Base-by-base conservation (phyloP, 2,888 invertebrate species). In the Xanthia togata region DNA sequence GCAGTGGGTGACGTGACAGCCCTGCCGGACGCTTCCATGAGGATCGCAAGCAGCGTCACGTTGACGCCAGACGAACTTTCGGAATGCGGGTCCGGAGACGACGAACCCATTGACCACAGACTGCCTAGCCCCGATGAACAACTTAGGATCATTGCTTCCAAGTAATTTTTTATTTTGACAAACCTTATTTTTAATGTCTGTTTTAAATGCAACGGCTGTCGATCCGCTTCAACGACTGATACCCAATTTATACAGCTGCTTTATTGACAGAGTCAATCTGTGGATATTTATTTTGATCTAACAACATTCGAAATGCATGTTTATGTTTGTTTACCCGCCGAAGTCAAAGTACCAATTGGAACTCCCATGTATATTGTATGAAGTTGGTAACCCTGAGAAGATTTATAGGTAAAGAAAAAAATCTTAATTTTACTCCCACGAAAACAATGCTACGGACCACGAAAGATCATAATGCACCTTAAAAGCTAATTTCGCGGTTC, bases 91-190 rank as follows among this genome's bases (percentile, higher is more conserved):
- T 97, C 97, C 4, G 97, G 97, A 73, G 97, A 97, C 89, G 97
- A 97, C 87, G 98, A 98, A 93, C 98, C 97, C 87, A 97, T 98
- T 89, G 98, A 98, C 96, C 98, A 98, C 95, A 97, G 98, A 93
- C 97, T 98, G 90, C 98, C 98, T 68, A 98, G 98, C 86, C 98
- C 98, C 57, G 98, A 98, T 93, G 98, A 98, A 95, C 98, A 98
- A 95, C 97, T 98, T 86, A 97, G 98, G 94, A 97, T 98, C 89
- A 97, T 98, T 92, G 98, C 98, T 89, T 97, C 98, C 92, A 98
- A 98, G 98, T 98, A 96, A 85, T 72, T 97, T 97, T 90, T 81
- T 82, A 73, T 50, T 73, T 83, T 69, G 57, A 69, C 60, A 72
- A 53, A 85, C 73, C 53, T 80, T 17, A 14, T 47, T 70, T 69